These are phyloP conservation scores for Ispidina picta DNA, from an alignment of 2,797 vertebrate species.

Conservation along the genomic window DNA sequence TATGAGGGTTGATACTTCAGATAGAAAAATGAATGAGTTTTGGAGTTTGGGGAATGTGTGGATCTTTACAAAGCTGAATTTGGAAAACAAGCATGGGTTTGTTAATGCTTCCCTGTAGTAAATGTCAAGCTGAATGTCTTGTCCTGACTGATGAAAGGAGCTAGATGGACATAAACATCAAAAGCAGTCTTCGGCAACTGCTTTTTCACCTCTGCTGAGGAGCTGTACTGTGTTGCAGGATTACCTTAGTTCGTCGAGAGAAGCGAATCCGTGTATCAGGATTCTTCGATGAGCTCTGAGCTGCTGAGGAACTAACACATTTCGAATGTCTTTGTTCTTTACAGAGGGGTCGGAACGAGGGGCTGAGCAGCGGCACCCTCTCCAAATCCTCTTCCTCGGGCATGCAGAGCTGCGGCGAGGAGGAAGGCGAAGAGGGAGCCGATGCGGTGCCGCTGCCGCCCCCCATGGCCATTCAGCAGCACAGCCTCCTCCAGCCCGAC, in stretches of 20 bases:
- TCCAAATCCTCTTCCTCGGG: slow-evolving; percentile 98
- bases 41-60: not conserved
- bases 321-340: slow-evolving; percentile 5
- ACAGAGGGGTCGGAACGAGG: slow-evolving; percentile 96
- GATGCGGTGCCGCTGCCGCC: slow-evolving; percentile 95
- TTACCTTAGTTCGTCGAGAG: not conserved
- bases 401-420: slow-evolving; percentile 99
- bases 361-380: slow-evolving; percentile 94
- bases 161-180: not conserved
- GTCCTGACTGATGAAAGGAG: not conserved
- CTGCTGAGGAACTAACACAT: not conserved
- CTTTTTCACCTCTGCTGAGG: not conserved
- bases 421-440: slow-evolving; percentile 95
- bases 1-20: not conserved
- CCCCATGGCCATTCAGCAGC: slow-evolving; percentile 98
- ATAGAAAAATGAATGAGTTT: not conserved
- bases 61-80: not conserved
- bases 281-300: not conserved
- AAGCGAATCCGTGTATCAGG: not conserved
- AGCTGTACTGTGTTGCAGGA: not conserved
- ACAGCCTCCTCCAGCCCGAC: slow-evolving; percentile 96
- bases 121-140: not conserved
- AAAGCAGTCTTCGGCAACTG: not conserved
- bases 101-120: not conserved
- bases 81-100: not conserved